These are phyloP conservation scores for Peromyscus californicus DNA, from an alignment of 2,113 vertebrate species.

Conservation along the genomic window DNA sequence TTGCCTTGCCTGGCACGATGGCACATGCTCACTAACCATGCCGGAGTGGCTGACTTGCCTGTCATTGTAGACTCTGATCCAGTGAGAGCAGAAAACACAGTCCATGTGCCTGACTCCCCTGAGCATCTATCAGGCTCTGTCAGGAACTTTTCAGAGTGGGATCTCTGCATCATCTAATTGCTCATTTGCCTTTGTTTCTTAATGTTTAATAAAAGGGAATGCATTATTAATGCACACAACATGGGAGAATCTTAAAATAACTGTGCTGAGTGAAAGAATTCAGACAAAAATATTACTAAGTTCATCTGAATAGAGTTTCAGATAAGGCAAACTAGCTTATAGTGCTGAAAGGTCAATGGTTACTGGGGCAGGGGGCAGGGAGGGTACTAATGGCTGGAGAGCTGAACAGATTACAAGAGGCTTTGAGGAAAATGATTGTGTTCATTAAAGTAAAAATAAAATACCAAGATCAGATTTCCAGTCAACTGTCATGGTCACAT, in stretches of 20 bases:
- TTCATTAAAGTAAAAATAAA: not conserved
- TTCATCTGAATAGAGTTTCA: not conserved
- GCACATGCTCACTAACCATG: not conserved
- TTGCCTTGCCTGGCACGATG: too few relatives aligned
- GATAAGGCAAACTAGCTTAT: not conserved
- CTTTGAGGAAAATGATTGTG: not conserved
- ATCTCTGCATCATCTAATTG: not conserved
- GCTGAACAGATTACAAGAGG: not conserved
- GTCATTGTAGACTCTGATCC: not conserved
- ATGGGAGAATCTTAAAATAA: constrained; percentile 51
- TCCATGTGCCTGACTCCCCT: not conserved
- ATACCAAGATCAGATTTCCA: too few relatives aligned
- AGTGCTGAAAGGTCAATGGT: not conserved
- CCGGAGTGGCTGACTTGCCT: not conserved
- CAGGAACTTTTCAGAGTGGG: not conserved
- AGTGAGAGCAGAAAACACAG: not conserved
- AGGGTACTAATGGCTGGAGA: not conserved
- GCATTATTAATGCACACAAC: constrained; percentile 22
- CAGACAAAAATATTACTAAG: not conserved
- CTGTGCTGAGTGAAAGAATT: constrained; percentile 12
- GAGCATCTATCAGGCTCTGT: not conserved
- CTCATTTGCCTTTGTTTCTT: constrained; percentile 33
- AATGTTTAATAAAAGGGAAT: constrained; percentile 46
- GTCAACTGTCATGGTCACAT: not conserved
- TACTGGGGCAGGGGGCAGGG: not conserved